Conservation (phyloP, 2,888 invertebrate species). For the Polymixis lichenea region DNA sequence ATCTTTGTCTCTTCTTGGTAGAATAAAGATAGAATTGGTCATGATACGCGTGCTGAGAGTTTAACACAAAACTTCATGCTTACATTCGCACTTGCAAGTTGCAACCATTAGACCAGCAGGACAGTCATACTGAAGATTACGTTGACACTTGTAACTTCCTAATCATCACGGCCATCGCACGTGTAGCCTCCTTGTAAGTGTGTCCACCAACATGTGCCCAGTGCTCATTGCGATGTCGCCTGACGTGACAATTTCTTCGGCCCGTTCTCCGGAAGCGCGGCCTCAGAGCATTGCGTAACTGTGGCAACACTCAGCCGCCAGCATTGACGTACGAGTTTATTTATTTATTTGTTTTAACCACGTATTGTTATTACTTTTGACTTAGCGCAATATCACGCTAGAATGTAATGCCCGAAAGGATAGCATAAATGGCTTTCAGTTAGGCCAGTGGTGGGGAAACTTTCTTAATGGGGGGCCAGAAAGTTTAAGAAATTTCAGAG, state of each 20-base stretch:
- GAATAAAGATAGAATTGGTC: too few relatives aligned
- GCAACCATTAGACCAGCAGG: not conserved
- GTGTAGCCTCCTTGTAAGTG: conserved; percentile 42
- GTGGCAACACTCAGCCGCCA: conserved; percentile 26
- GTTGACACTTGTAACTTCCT: not conserved
- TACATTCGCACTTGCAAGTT: too few relatives aligned
- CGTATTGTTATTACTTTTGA: conserved; percentile 39
- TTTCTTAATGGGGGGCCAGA: too few relatives aligned
- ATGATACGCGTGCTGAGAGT: too few relatives aligned
- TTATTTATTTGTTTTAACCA: conserved; percentile 38
- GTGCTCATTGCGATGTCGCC: conserved; percentile 52
- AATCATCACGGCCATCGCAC: conserved; percentile 11
- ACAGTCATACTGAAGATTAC: not conserved
- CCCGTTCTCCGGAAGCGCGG: conserved; percentile 68
- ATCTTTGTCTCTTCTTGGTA: too few relatives aligned
- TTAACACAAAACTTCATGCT: not conserved
- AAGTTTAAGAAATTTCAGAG: too few relatives aligned
- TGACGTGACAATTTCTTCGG: conserved; percentile 72
- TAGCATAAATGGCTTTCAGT: too few relatives aligned
- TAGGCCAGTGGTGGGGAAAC: too few relatives aligned
- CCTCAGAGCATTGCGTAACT: conserved; percentile 67
- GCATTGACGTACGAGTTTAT: conserved; percentile 26
- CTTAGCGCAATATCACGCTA: not conserved
- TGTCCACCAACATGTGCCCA: conserved; percentile 53
- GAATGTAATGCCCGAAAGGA: not conserved